phyloP scores from a whole-genome alignment of 2,888 invertebrate genomes.

The Leptopilina drosophilae region DNA sequence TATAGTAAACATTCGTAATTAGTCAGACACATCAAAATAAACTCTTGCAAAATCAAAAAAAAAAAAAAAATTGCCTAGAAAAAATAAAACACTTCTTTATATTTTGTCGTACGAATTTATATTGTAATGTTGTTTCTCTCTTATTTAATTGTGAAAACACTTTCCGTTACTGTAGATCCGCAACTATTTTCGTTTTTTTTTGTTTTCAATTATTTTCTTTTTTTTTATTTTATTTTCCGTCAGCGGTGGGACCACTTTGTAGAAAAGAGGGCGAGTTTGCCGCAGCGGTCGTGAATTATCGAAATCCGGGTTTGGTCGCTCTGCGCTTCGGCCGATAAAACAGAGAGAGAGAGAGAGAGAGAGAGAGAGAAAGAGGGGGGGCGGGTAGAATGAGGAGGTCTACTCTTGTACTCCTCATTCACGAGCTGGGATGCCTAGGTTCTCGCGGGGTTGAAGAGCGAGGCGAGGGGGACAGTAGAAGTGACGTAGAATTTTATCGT shows the following conservation, averaged over 20 bases:
- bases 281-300: slow-evolving; percentile 60
- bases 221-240: neutral
- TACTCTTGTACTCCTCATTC: neutral
- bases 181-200: neutral
- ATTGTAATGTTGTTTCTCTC: too few species aligned
- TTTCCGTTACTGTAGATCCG: too few species aligned
- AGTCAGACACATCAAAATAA: too few species aligned
- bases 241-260: slow-evolving; percentile 31
- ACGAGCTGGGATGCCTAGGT: too few species aligned
- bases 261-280: slow-evolving; percentile 50
- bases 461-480: neutral
- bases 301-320: slow-evolving; percentile 53
- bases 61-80: too few species aligned
- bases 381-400: neutral
- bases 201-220: neutral
- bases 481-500: slow-evolving; percentile 50
- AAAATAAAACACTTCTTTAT: too few species aligned
- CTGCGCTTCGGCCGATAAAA: slow-evolving; percentile 41
- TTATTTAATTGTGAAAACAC: too few species aligned
- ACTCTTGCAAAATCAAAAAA: too few species aligned
- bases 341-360: slow-evolving; percentile 1
- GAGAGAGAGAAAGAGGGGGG: too few species aligned
- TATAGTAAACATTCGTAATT: too few species aligned
- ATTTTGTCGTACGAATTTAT: too few species aligned
- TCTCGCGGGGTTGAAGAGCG: neutral